phyloP scores from a whole-genome alignment of 1,140 invertebrate species.

The Drosophila takahashii region DNA sequence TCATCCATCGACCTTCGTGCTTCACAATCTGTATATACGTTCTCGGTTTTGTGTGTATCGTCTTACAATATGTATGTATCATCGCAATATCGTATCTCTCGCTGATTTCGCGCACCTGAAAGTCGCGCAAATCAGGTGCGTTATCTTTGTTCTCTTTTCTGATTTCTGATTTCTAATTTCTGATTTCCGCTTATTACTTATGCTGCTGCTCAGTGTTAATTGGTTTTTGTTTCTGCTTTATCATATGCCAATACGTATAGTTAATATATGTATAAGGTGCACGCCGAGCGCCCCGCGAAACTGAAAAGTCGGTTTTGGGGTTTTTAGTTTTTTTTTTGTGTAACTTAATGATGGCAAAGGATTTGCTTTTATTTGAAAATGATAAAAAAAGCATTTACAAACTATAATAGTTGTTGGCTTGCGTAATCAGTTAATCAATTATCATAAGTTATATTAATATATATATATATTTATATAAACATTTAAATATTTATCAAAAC shows the following conservation, averaged over 20 bases:
- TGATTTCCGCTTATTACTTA: slow-evolving; percentile 41
- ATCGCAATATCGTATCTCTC: slow-evolving; percentile 45
- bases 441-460: slow-evolving; percentile 64
- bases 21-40: slow-evolving; percentile 63
- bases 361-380: slow-evolving; percentile 80
- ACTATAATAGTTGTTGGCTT: slow-evolving; percentile 82
- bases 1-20: slow-evolving; percentile 23
- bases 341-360: slow-evolving; percentile 80
- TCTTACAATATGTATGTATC: slow-evolving; percentile 76
- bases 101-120: slow-evolving; percentile 19
- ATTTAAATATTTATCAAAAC: slow-evolving; percentile 83
- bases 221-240: slow-evolving; percentile 52
- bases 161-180: slow-evolving; percentile 40
- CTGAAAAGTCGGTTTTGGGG: slow-evolving; percentile 57
- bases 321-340: slow-evolving; percentile 10
- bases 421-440: slow-evolving; percentile 74
- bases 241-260: slow-evolving; percentile 77
- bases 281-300: slow-evolving; percentile 50
- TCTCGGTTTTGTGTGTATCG: slow-evolving; percentile 54
- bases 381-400: slow-evolving; percentile 82
- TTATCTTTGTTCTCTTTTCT: slow-evolving; percentile 51
- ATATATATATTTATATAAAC: slow-evolving; percentile 70
- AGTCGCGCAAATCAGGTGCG: slow-evolving; percentile 6
- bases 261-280: slow-evolving; percentile 58
- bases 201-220: slow-evolving; percentile 34